phyloP scores from a whole-genome alignment of 2,888 invertebrate genomes.

The Isotomurus palustris region DNA sequence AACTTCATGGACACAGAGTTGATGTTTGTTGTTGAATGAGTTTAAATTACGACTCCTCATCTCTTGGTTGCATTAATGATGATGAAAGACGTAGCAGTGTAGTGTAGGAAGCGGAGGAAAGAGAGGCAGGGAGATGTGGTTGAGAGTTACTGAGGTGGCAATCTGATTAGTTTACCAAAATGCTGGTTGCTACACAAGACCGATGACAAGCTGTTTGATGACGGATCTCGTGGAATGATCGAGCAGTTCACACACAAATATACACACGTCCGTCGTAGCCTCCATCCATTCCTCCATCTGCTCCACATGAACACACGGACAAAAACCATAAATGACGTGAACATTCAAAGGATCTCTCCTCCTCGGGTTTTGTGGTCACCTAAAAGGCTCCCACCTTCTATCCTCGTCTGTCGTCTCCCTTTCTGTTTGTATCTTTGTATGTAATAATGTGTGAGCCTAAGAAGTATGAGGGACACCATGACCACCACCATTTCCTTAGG shows the following conservation, averaged over 20 bases:
- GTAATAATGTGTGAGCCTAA: no score
- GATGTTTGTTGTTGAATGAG: neutral
- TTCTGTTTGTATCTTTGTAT: no score
- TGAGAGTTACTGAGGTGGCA: constrained; percentile 12
- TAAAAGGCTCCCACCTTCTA: no score
- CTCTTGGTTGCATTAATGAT: neutral
- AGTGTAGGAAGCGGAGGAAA: no score
- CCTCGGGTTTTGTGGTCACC: constrained; percentile 39
- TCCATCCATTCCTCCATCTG: constrained; percentile 16
- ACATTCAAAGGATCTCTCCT: constrained; percentile 36
- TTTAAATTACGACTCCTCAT: neutral
- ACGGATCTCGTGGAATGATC: constrained; percentile 22
- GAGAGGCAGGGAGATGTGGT: neutral
- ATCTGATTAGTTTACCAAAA: constrained; percentile 19
- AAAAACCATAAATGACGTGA: constrained; percentile 14
- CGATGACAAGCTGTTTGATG: constrained; percentile 32
- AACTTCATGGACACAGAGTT: neutral
- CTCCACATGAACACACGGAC: no score
- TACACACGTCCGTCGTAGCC: constrained; percentile 5
- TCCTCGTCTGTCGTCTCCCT: no score
- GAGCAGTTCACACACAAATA: constrained; percentile 5
- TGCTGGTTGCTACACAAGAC: constrained; percentile 7
- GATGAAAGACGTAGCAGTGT: no score
- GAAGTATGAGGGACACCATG: no score
- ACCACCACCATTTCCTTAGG: no score